Percentiles rank a stretch among this genome's conserved stretches.
phyloP scores from a whole-genome alignment of 2,888 invertebrate genomes.

The Acholoe squamosa region DNA sequence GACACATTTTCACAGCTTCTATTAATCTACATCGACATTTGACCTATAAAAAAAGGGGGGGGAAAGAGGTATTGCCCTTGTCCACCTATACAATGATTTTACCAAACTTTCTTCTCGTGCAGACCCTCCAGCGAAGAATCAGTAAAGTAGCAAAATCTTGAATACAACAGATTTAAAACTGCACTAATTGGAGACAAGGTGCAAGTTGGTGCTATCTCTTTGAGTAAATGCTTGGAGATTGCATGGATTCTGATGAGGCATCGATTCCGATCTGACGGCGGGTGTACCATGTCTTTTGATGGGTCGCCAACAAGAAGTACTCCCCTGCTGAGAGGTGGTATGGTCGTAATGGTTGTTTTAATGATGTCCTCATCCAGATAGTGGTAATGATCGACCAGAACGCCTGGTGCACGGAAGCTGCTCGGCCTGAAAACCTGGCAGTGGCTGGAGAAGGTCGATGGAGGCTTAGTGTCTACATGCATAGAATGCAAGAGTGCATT shows the following conservation, averaged over 20 bases:
- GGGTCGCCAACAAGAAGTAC: constrained; percentile 16
- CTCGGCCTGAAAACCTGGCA: neutral
- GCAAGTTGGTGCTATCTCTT: neutral
- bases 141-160: too few relatives aligned
- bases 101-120: too few relatives aligned
- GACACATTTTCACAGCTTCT: too few relatives aligned
- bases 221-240: neutral
- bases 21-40: too few relatives aligned
- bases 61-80: too few relatives aligned
- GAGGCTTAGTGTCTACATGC: neutral
- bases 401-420: neutral
- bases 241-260: neutral
- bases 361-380: neutral
- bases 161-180: too few relatives aligned
- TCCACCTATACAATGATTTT: too few relatives aligned
- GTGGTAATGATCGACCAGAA: neutral
- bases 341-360: neutral
- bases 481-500: too few relatives aligned
- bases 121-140: too few relatives aligned
- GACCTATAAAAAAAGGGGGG: too few relatives aligned
- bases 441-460: neutral
- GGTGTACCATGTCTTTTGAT: constrained; percentile 11
- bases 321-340: neutral
- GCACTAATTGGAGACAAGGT: neutral
- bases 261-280: neutral